Conservation (phyloP, 2,113 vertebrate genomes). For the Lophura nycthemera region DNA sequence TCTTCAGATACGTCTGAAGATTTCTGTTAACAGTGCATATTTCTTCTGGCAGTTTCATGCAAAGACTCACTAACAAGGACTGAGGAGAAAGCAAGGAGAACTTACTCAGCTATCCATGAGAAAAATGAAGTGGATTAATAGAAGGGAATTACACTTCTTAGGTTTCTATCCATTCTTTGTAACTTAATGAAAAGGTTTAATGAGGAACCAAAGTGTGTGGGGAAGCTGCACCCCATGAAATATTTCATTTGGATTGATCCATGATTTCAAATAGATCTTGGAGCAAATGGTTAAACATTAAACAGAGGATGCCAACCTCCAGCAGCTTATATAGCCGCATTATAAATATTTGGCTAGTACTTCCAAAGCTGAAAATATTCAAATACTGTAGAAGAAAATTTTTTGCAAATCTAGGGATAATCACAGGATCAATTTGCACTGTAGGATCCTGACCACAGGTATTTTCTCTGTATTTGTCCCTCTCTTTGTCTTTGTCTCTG, state of each 20-base stretch:
- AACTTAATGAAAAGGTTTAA: background rate
- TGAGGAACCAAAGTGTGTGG: background rate
- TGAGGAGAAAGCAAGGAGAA: accelerated
- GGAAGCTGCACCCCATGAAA: background rate
- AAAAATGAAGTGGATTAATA: background rate
- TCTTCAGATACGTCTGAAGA: background rate
- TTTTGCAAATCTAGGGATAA: background rate
- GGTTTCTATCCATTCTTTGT: background rate
- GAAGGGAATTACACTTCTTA: background rate
- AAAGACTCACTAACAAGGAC: background rate
- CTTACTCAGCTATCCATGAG: background rate
- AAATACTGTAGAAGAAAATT: background rate
- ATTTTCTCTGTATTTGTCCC: background rate
- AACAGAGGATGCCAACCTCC: background rate
- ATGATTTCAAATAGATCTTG: background rate
- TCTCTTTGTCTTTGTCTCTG: background rate
- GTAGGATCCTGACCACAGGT: background rate
- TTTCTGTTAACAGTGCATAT: background rate
- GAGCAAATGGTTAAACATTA: background rate
- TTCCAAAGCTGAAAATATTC: background rate
- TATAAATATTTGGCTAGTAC: background rate
- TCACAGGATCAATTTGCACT: background rate
- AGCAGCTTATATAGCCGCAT: background rate
- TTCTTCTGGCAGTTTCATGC: background rate
- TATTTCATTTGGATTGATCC: background rate